Base-by-base conservation (phyloP, 2,888 invertebrate genomes). In the Zele albiditarsus region DNA sequence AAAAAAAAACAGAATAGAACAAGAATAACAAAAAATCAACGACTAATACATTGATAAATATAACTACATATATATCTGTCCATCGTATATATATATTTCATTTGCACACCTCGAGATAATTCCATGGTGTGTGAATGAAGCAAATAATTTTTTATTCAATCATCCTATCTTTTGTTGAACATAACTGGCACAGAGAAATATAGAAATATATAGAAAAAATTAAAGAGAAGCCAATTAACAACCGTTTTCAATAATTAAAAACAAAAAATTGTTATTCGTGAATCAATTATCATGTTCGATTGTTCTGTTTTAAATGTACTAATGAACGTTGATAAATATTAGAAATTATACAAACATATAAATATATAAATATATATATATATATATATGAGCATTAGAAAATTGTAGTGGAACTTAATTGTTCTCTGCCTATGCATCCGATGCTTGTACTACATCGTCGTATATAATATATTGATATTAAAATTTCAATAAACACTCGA, bases 351-450 rank as follows among this genome's bases (percentile, higher is more conserved):
- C 60, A 70, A 12, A 46, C 16, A 46, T 23, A 46, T 42, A 38
- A 38, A 66, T 67, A 33, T 58, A 58, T 62, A n/a, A 38, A 60
- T 23, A 42, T 14, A 60, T 42, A 42, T 65, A 65, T 33, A 42
- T 27, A 49, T 67, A 38, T 67, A 46, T 27, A 16, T 57, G 57
- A 60, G 4, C 28, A 73, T 57, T 67, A 25, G 31, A 63, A 58
- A 28, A 68, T 68, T 53, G 53, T 68, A 63, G 63, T 76, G 78
- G 69, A 80, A 77, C 75, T 71, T 76, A 76, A 33, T 75, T 75
- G 74, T 72, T 79, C 78, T 77, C 73, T 78, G 68, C 76, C 73
- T 77, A 74, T 74, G 70, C 72, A 78, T 73, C 62, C 62, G 46
- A 77, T 65, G 53, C 57, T 68, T 79, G 79, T 78, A 79, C 67